Base-by-base conservation (phyloP, 2,113 vertebrate species). In the Galeopterus variegatus region DNA sequence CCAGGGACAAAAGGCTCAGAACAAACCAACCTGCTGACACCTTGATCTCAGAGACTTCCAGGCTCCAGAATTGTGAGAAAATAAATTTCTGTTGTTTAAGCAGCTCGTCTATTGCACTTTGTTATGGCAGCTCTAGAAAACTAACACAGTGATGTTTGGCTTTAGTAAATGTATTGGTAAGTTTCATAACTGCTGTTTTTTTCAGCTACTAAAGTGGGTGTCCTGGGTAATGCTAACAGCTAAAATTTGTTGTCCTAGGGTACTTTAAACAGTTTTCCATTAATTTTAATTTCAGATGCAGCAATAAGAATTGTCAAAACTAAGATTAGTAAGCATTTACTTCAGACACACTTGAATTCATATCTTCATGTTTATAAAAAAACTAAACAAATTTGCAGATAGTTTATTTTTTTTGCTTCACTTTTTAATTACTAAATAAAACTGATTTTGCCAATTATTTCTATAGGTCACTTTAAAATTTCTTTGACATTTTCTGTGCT, bases 271-370 rank as follows among this genome's bases (percentile, higher is more conserved):
- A 84, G 41, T 50, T 65, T 93, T 90, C 28, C 15, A 73, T 87
- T 92, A 10, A 87, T 54, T 90, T 95, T 79, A 77, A 92, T 90
- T 84, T 87, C 14, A 75, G 41, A 75, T 62, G 5, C 15, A 83
- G 33, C 54, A 48, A 33, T 15, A 82, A 50, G 15, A 88, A 82
- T 56, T 67, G 26, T 81, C 65, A 85, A 93, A 93, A 93, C 48
- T 18, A 96, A 84, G 52, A 76, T 45, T 70, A 76, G 93, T 56
- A 67, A 93, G 26, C 31, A 67, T 94, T 88, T 80, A 75, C 75
- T 94, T 96, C 45, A 69, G 28, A 76, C 87, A 73, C 21, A 96
- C 14, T 73, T 90, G 31, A 96, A 93, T 3, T 90, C n/a, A 36
- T 79, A 83, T 24, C 65, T 70, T 79, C 95, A 76, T 65, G 60